Percentiles rank a stretch among this genome's conserved stretches.
Conservation (phyloP, 1,140 invertebrate genomes). For the Ceratina calcarata region DNA sequence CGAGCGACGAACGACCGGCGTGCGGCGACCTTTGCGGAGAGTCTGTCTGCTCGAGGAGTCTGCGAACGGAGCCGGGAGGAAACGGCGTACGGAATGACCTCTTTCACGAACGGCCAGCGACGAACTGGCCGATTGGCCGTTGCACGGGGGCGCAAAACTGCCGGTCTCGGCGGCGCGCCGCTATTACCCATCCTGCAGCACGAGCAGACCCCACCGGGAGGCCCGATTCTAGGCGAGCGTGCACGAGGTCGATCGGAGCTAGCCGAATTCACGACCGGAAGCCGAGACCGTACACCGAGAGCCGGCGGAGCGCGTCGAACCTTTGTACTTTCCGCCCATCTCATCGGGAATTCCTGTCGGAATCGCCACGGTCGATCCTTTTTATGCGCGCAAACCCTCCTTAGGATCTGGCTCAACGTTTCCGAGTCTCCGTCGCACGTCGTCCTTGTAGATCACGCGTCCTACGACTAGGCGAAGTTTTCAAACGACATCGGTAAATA, state of each 20-base stretch:
- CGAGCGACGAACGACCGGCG: too few relatives aligned
- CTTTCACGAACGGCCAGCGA: constrained; percentile 74
- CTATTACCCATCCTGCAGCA: constrained; percentile 64
- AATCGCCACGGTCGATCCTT: constrained; percentile 63
- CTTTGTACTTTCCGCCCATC: constrained; percentile 67
- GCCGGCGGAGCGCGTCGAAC: constrained; percentile 54
- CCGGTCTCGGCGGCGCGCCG: constrained; percentile 47
- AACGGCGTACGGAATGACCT: constrained; percentile 62
- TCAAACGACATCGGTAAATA: too few relatives aligned
- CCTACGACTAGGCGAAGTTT: too few relatives aligned
- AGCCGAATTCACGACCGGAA: constrained; percentile 71
- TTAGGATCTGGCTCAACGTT: not conserved
- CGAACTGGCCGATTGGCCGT: constrained; percentile 78
- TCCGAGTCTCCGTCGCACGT: too few relatives aligned
- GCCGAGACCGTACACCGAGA: constrained; percentile 41
- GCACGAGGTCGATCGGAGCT: constrained; percentile 68
- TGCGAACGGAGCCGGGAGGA: constrained; percentile 32
- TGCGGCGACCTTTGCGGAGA: too few relatives aligned
- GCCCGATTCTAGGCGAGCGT: constrained; percentile 61
- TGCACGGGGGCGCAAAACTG: constrained; percentile 64
- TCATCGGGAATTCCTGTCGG: constrained; percentile 67
- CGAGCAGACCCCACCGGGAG: constrained; percentile 50
- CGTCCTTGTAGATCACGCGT: not conserved
- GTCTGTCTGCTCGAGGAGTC: too few relatives aligned
- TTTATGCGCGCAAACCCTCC: constrained; percentile 36